Base-by-base conservation (phyloP, 37 sponge, comb jelly and placozoan species). In the Crambe crambe region DNA sequence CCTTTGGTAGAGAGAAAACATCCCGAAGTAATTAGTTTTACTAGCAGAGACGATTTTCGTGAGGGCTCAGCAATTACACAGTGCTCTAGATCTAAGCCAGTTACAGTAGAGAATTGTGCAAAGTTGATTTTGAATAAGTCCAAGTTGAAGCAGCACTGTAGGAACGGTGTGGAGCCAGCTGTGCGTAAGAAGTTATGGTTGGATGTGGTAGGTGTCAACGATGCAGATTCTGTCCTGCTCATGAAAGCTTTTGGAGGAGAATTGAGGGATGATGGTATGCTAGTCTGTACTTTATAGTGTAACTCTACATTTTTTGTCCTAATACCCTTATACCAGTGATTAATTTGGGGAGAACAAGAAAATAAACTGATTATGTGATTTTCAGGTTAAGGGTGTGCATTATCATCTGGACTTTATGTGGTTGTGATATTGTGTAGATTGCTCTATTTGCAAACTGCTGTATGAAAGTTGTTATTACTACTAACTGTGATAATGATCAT, bases 141-240 rank as follows among this genome's bases (percentile, higher is more conserved):
- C 2, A 70, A 56, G 17, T 43, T 90, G 66, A 90, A 90, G 78
- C n/a, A 58, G 47, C 74, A 69, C 44, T 75, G 83, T 15, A 64
- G 91, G 26, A 22, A 37, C 12, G 91, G 91, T 25, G 86, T 85
- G 17, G 31, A 10, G 5, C 82, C 86, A 0, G 68, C 42, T 30
- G 68, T 77, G 4, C 76, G 91, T 27, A 85, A 85, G 78, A 58
- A 68, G 36, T 35, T 79, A 40, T 90, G 91, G 91, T 31, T 81
- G 57, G 75, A 36, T 18, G 47, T 42, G 70, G 29, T 81, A 8
- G 75, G 68, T 27, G 77, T 87, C 9, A 27, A 40, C 18, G 88
- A 87, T 20, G 72, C 54, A 8, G 82, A 81, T 32, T 76, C 78
- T 47, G 82, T 87, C 1, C 70, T 85, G 58, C 81, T 80, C 57